A percentile compares a stretch with the other conserved stretches of the same genome.
phyloP scores from a whole-genome alignment of 2,797 vertebrate genomes.

The Enteromius anoplus region DNA sequence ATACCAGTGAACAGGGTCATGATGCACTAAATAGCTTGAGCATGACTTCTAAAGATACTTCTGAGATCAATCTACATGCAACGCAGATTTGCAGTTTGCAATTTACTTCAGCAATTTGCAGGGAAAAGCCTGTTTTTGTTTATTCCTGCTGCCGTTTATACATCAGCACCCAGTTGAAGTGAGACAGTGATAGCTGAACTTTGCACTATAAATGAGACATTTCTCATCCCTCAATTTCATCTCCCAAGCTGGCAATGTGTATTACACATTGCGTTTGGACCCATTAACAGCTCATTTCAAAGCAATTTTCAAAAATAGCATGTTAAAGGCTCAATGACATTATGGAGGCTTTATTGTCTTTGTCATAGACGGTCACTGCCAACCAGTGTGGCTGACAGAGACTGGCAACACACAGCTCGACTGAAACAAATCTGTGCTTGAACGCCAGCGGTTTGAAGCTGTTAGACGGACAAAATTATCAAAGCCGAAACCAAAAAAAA shows the following conservation, averaged over 20 bases:
- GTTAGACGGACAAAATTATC: constrained; percentile 8
- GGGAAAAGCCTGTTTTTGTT: background rate
- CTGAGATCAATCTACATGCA: background rate
- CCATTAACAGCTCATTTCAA: constrained; percentile 54
- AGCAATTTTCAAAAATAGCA: constrained; percentile 48
- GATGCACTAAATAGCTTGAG: background rate
- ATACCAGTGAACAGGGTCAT: background rate
- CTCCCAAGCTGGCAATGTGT: constrained; percentile 11
- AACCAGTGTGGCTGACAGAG: constrained; percentile 1
- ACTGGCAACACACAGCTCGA: constrained; percentile 30
- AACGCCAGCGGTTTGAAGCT: constrained; percentile 21
- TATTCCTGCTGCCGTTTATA: background rate
- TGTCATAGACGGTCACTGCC: constrained; percentile 36
- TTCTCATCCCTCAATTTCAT: constrained; percentile 13
- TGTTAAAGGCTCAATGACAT: constrained; percentile 27
- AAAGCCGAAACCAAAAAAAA: background rate
- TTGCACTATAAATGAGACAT: constrained; percentile 11
- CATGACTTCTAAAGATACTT: background rate
- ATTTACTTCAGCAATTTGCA: background rate
- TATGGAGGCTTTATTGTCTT: constrained; percentile 40
- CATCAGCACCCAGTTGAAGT: background rate
- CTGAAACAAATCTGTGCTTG: constrained; percentile 44
- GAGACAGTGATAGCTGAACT: constrained; percentile 12
- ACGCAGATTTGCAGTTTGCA: background rate
- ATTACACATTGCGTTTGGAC: constrained; percentile 40